These are phyloP conservation scores for Neosilurus mollespiculum DNA, from an alignment of 2,797 vertebrate species.

Conservation along the genomic window DNA sequence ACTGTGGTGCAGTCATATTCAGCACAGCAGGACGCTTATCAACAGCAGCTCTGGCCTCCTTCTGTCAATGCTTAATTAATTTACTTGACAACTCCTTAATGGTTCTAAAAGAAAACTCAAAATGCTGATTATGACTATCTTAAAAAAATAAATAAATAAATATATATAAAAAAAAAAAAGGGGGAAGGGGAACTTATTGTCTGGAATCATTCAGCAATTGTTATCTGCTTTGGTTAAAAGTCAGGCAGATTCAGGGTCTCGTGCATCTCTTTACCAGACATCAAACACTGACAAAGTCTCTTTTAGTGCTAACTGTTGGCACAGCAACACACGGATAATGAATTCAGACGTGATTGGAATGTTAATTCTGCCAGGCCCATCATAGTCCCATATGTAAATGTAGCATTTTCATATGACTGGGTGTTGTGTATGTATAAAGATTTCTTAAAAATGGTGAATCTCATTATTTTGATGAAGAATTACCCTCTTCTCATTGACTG, in stretches of 20 bases:
- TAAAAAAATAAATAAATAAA: too few relatives aligned
- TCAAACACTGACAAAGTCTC: constrained; percentile 84
- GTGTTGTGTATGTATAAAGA: constrained; percentile 47
- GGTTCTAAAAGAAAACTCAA: constrained; percentile 43
- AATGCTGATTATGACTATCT: constrained; percentile 42
- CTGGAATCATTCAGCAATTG: constrained; percentile 44
- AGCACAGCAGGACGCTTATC: constrained; percentile 43
- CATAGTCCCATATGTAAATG: constrained; percentile 69
- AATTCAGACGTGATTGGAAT: constrained; percentile 77
- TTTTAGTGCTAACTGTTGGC: constrained; percentile 81
- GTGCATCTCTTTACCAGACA: constrained; percentile 67
- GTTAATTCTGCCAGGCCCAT: constrained; percentile 76
- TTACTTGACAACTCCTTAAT: constrained; percentile 59
- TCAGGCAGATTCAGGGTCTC: constrained; percentile 61
- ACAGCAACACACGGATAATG: constrained; percentile 77
- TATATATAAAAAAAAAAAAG: too few relatives aligned
- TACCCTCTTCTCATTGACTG: constrained; percentile 44
- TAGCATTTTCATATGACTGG: constrained; percentile 74
- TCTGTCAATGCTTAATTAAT: constrained; percentile 60
- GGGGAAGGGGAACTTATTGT: constrained; percentile 11
- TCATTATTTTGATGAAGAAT: constrained; percentile 43
- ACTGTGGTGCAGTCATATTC: constrained; percentile 35
- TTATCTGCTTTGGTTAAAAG: constrained; percentile 64
- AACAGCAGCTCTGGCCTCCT: constrained; percentile 48
- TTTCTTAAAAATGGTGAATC: constrained; percentile 44